Base-by-base conservation (phyloP, 2,888 invertebrate genomes). In the Glyphotaelius pellucidus region DNA sequence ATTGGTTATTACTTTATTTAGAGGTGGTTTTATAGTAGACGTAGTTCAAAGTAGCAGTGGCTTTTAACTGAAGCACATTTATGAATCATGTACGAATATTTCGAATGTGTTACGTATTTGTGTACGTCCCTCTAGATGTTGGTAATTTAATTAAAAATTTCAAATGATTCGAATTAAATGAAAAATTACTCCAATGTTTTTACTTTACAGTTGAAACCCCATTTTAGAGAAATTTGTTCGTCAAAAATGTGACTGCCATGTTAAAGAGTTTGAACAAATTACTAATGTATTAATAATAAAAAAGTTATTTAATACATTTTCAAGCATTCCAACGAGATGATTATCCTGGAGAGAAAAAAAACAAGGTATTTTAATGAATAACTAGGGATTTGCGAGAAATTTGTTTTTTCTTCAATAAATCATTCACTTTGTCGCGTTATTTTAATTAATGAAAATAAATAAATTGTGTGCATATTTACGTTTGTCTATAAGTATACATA, bases 31-130 rank as follows among this genome's bases (percentile, higher is more conserved):
- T 38, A 15, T 38, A n/a, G 86, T 30, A 7, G n/a, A 47, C 47
- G 12, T 42, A 30, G 47, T 42, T 86, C 42, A 25, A 86, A 86
- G 86, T 86, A 86, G 30, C 52, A 30, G 52, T 87, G 87, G 87
- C 87, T 87, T 87, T 87, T 87, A 87, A 87, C 87, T 87, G 87
- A 87, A 87, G 32, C 87, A 67, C 87, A 52, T 87, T 67, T 87
- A 87, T 87, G 87, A 87, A 87, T 52, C 52, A 30, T 30, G 47
- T 52, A 87, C 47, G 87, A 31, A 87, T 42, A 42, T 25, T 38
- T 86, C 42, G 5, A 38, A 38, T 30, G 42, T 42, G 42, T 38
- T 47, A 86, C 42, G 42, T 83, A 83, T 83, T 31, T 83, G 25
- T 83, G 83, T 31, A 38, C 32, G 35, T 67, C 67, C 67, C 67